These are phyloP conservation scores for Lepetodrilus schrolli DNA, from an alignment of 2,888 invertebrate species.

Conservation along the genomic window DNA sequence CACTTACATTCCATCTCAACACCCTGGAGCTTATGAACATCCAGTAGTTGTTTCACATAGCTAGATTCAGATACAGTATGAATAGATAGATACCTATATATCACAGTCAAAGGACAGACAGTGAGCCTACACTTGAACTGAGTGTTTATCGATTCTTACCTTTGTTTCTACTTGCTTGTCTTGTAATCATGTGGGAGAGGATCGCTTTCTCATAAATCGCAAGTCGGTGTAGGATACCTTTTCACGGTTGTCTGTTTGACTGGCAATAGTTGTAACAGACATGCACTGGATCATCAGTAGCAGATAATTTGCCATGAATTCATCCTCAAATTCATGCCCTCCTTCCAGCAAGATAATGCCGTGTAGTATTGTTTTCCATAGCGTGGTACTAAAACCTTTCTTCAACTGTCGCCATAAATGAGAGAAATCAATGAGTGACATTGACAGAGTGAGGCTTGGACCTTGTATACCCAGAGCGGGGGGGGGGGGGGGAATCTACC, in stretches of 20 bases:
- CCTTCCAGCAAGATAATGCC: background rate
- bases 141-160: slow-evolving; percentile 9
- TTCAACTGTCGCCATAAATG: background rate
- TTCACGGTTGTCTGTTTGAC: slow-evolving; percentile 18
- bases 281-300: slow-evolving; percentile 4
- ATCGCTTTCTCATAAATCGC: slow-evolving; percentile 7
- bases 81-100: too few species aligned
- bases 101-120: too few species aligned
- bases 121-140: slow-evolving; percentile 7
- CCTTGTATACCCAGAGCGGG: background rate
- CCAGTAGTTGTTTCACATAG: background rate
- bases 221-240: background rate
- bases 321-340: background rate
- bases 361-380: background rate
- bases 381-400: background rate
- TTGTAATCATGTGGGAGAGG: slow-evolving; percentile 1
- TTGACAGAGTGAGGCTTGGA: background rate
- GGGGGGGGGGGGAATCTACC: background rate
- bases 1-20: too few species aligned
- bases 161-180: slow-evolving; percentile 21
- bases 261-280: background rate
- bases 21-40: too few species aligned
- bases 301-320: background rate
- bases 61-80: slow-evolving; percentile 5
- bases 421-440: background rate